A percentile compares a stretch with the other conserved stretches of the same genome.
phyloP scores from a whole-genome alignment of 2,797 vertebrate species.

The Sandelia bainsii region DNA sequence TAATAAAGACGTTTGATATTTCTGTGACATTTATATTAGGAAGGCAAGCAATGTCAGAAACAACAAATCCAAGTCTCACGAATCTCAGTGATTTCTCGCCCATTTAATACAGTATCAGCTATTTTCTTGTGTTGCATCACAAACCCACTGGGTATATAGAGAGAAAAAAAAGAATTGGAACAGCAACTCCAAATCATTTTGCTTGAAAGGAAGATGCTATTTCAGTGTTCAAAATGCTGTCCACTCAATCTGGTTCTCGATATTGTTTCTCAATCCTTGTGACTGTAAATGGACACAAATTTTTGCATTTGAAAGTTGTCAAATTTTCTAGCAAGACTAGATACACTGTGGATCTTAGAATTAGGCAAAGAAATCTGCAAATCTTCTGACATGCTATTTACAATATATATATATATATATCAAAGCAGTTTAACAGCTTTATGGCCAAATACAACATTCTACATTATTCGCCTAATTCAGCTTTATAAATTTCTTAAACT shows the following conservation, averaged over 20 bases:
- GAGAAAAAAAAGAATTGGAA: conserved; percentile 7
- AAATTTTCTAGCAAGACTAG: background rate
- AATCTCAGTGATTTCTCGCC: conserved; percentile 20
- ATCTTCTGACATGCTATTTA: background rate
- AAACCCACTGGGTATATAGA: conserved; percentile 18
- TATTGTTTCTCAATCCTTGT: background rate
- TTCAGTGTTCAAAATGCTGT: background rate
- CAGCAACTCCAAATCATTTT: conserved; percentile 10
- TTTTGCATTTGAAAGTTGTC: background rate
- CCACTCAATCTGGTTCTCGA: background rate
- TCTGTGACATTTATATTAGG: conserved; percentile 43
- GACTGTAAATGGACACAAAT: background rate
- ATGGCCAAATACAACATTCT: background rate
- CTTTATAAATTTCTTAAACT: background rate
- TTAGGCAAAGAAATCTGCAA: background rate
- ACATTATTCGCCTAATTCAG: conserved; percentile 15
- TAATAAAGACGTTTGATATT: conserved; percentile 39
- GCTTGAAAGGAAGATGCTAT: background rate
- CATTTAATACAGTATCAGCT: conserved; percentile 9
- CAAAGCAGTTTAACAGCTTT: background rate
- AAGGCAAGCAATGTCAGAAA: conserved; percentile 17
- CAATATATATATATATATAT: background rate
- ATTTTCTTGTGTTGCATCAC: conserved; percentile 46
- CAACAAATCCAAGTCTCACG: conserved; percentile 27
- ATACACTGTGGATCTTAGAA: background rate